Evolutionary conservation across 2,113 vertebrate species (phyloP), one percentile per base, ranked within the genome.

Genomic region (Seriola quinqueradiata): DNA sequence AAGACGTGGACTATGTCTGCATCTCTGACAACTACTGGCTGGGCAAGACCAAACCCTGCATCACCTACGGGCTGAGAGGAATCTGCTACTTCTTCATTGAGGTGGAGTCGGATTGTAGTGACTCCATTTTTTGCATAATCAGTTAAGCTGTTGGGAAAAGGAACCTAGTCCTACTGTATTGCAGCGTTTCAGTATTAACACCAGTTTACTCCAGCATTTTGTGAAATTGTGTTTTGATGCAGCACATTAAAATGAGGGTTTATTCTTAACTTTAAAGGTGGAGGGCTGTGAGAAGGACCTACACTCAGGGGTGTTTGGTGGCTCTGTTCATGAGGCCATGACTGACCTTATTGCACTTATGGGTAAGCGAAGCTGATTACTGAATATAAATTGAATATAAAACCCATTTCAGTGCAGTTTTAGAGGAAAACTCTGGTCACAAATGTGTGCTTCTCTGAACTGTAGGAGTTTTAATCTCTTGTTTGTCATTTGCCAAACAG

Each of bases 1-100:
- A 97, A 87, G 97, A 94, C 0, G 97, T 99, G 44, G 98, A 99
- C 93, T 99, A 97, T 0, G 66, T 99, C 74, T 99, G 98, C 92
- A 99, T 99, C 88, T 99, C 98, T 2, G 98, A 99, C 93, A 99
- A 99, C 87, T 99, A 99, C 92, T 99, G 98, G 98, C 95, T 99
- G 69, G 98, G 98, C 19, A 99, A 99, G 90, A 96, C 82, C 70
- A 99, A 99, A 80, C 98, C 98, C 14, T 99, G 98, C 87, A 96
- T 99, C 90, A 99, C 98, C 0, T 99, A 99, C 0, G 98, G 98
- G 0, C 96, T 99, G 82, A 93, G 98, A 74, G 98, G 98, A 70
- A 95, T 98, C 87, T 98, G 97, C 87, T 99, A 98, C 89, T 99
- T 99, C 86, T 98, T 95, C 84, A 8, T 97, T 3, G 83, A 99